Base-by-base conservation (phyloP, 1,140 invertebrate genomes). In the Psilanteris sp. region DNA sequence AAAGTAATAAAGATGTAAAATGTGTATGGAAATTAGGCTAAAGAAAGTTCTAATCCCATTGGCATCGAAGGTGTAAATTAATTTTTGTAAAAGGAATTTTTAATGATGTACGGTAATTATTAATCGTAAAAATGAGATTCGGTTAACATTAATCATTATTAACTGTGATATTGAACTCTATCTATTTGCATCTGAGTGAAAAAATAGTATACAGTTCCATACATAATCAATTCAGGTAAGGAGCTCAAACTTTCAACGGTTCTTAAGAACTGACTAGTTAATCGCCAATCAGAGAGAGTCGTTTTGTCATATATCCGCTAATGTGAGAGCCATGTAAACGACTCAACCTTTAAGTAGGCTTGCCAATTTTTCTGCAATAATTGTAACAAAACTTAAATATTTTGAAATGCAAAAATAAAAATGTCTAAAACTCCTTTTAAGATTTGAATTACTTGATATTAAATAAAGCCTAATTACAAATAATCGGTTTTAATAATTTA, bases 251-350 rank as follows among this genome's bases (percentile, higher is more conserved):
- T 76, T 76, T 77, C 73, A 71, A 77, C 66, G 54, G 44, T 66
- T 76, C 52, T 71, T 61, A 41, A 77, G 61, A 77, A 66, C 54
- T 31, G 54, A 39, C 73, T 71, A 67, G 66, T 77, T 77, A 77
- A 77, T 77, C 73, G 73, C 61, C 73, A 46, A 77, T 77, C 66
- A 43, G 73, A 77, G 73, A 77, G 73, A 71, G 66, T 77, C 66
- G 62, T 64, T 75, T 68, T 75, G 72, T 75, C 72, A 75, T 75
- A 68, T 75, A 68, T 75, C 72, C 50, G 55, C 41, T 64, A 64
- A 68, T 24, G 57, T 57, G 64, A 64, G 64, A 64, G 73, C 34
- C 50, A 26, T 43, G 73, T 43, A 57, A 70, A 66, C 54, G 61
- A 66, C 61, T 52, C 32, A 70, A 55, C 66, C 32, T 57, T 71